Conservation (phyloP, 2,797 vertebrate species). For the Pipistrellus pipistrellus region DNA sequence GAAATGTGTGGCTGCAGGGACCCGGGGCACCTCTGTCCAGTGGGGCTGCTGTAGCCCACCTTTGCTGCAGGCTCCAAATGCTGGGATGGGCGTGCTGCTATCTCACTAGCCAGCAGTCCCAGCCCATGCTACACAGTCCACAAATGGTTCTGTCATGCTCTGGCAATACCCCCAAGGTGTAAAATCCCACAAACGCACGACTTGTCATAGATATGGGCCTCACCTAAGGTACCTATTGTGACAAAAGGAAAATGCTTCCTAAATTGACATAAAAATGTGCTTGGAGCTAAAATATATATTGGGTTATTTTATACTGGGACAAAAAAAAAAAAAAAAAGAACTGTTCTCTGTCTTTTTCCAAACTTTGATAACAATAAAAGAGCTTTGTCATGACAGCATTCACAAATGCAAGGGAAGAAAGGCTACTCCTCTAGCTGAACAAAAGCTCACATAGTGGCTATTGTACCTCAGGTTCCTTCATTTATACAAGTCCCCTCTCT, state of each 20-base stretch:
- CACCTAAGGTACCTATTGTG: neutral
- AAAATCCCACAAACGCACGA: neutral
- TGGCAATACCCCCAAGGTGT: neutral
- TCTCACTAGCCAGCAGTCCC: neutral
- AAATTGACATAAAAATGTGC: slow-evolving; percentile 48
- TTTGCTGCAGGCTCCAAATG: slow-evolving; percentile 2
- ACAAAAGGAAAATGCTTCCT: slow-evolving; percentile 40
- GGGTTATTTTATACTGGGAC: slow-evolving; percentile 31
- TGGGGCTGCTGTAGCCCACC: neutral
- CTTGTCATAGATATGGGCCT: neutral
- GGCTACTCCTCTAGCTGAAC: slow-evolving; percentile 17
- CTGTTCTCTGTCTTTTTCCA: slow-evolving; percentile 26
- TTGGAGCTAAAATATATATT: slow-evolving; percentile 48
- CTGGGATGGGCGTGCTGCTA: neutral
- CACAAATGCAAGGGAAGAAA: slow-evolving; percentile 19
- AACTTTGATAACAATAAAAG: slow-evolving; percentile 67
- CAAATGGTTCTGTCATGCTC: neutral
- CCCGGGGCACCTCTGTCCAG: neutral
- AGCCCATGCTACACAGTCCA: neutral
- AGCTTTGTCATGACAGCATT: slow-evolving; percentile 59
- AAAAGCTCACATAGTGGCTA: slow-evolving; percentile 39
- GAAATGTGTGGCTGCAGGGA: neutral
- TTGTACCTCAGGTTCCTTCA: slow-evolving; percentile 6
- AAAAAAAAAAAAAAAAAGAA: neutral
- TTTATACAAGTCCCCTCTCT: slow-evolving; percentile 26